phyloP scores from a whole-genome alignment of 2,113 vertebrate genomes.

The Chascanopsetta lugubris region DNA sequence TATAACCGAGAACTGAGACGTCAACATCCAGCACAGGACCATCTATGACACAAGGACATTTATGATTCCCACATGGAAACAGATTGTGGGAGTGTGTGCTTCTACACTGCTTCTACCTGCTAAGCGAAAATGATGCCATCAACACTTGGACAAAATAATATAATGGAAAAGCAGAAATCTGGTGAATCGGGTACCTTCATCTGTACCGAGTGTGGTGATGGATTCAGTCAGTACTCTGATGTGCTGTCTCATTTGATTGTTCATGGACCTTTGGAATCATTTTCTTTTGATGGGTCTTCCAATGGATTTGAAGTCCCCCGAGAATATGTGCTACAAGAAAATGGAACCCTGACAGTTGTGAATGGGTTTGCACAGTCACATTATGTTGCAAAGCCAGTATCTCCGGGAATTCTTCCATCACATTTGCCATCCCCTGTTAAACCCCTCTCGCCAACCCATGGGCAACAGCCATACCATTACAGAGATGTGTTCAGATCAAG shows the following conservation, averaged over 20 bases:
- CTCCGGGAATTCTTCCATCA: conserved; percentile 66
- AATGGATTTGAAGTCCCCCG: conserved; percentile 79
- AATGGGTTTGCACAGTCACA: conserved; percentile 70
- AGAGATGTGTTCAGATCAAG: conserved; percentile 53
- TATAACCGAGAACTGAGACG: conserved; percentile 5
- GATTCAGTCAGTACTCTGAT: conserved; percentile 77
- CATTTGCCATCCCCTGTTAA: conserved; percentile 48
- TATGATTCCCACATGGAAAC: conserved; percentile 25
- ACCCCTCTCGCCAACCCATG: conserved; percentile 53
- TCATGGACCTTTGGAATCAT: conserved; percentile 79
- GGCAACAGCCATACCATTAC: conserved; percentile 21
- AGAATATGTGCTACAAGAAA: conserved; percentile 84
- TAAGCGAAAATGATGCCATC: conserved; percentile 65
- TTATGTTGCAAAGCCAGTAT: conserved; percentile 58
- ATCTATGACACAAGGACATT: conserved; percentile 1
- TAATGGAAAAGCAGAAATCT: conserved; percentile 75
- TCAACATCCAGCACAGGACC: conserved; percentile 16
- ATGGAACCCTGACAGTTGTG: conserved; percentile 79
- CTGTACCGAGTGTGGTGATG: conserved; percentile 84
- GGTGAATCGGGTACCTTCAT: conserved; percentile 79
- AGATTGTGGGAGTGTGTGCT: conserved; percentile 11
- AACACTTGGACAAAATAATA: conserved; percentile 51
- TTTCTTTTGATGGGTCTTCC: conserved; percentile 75
- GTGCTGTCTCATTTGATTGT: conserved; percentile 78
- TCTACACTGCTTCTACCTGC: background rate